Percentiles rank a stretch among this genome's conserved stretches.
Evolutionary conservation across 1,140 invertebrate species (phyloP).

Genomic region (Caenorhabditis brenneri): DNA sequence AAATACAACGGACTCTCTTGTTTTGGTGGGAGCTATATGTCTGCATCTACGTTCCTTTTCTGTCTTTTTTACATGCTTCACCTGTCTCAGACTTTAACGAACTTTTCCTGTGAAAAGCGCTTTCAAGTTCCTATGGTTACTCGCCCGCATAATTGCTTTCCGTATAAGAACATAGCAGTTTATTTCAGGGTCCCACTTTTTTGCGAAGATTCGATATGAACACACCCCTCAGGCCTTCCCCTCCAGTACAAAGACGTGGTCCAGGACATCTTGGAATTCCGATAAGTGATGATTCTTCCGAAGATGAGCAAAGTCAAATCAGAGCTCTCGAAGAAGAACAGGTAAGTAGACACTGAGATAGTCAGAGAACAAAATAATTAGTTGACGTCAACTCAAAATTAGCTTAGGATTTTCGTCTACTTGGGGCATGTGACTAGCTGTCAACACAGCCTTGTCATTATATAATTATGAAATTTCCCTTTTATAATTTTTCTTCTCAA

Average conservation of each 20-base stretch:
- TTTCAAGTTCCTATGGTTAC: slow-evolving; percentile 5
- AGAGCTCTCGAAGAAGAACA: not conserved
- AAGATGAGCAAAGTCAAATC: not conserved
- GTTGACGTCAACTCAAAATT: too few relatives aligned
- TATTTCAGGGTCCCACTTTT: not conserved
- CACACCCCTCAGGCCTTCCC: too few relatives aligned
- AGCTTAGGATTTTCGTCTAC: too few relatives aligned
- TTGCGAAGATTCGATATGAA: too few relatives aligned
- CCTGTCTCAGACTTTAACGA: not conserved
- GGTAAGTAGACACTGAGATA: too few relatives aligned
- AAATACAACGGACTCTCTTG: not conserved
- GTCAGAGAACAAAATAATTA: too few relatives aligned
- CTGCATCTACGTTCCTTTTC: not conserved
- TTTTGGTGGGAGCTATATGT: not conserved
- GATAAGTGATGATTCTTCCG: slow-evolving; percentile 4
- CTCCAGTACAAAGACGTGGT: too few relatives aligned
- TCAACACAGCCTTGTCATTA: too few relatives aligned
- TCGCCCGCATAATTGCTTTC: not conserved
- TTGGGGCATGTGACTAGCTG: too few relatives aligned
- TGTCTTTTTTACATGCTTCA: not conserved
- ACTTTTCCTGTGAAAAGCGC: not conserved
- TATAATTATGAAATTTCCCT: not conserved
- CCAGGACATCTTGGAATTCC: not conserved
- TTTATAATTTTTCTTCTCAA: not conserved
- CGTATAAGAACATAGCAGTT: not conserved